phyloP scores from a whole-genome alignment of 1,140 invertebrate genomes.

The Halyomorpha halys region DNA sequence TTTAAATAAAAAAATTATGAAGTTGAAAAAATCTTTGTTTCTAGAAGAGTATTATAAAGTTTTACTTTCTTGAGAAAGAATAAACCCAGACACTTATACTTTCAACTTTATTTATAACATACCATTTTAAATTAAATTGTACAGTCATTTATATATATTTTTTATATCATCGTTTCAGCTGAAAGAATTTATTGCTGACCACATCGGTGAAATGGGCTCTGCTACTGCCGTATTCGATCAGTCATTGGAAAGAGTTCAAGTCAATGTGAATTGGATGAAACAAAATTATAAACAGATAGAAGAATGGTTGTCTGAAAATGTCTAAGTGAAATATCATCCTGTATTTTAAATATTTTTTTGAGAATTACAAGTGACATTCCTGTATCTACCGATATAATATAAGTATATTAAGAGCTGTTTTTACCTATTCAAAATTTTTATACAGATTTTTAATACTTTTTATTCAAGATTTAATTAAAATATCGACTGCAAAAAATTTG shows the following conservation, averaged over 20 bases:
- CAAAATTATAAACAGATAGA: conserved; percentile 25
- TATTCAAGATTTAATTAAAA: too few relatives aligned
- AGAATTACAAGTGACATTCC: not conserved
- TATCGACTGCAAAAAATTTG: too few relatives aligned
- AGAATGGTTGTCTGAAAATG: conserved; percentile 12
- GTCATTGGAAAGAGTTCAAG: conserved; percentile 25
- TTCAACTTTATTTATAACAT: too few relatives aligned
- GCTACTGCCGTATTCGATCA: conserved; percentile 25
- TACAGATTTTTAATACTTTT: not conserved
- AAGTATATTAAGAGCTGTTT: not conserved
- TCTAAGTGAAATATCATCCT: not conserved
- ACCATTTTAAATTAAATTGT: too few relatives aligned
- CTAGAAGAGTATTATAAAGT: too few relatives aligned
- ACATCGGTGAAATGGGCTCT: conserved; percentile 22
- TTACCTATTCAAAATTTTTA: not conserved
- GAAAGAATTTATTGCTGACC: conserved; percentile 23
- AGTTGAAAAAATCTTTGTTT: too few relatives aligned
- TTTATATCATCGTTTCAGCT: too few relatives aligned
- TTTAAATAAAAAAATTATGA: too few relatives aligned
- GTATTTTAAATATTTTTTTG: not conserved
- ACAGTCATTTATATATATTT: too few relatives aligned
- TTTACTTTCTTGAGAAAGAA: too few relatives aligned
- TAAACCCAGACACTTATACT: too few relatives aligned
- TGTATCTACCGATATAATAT: not conserved
- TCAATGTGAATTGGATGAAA: conserved; percentile 28